These are phyloP conservation scores for Lucinisca nassula DNA, from an alignment of 2,888 invertebrate species.

Conservation along the genomic window DNA sequence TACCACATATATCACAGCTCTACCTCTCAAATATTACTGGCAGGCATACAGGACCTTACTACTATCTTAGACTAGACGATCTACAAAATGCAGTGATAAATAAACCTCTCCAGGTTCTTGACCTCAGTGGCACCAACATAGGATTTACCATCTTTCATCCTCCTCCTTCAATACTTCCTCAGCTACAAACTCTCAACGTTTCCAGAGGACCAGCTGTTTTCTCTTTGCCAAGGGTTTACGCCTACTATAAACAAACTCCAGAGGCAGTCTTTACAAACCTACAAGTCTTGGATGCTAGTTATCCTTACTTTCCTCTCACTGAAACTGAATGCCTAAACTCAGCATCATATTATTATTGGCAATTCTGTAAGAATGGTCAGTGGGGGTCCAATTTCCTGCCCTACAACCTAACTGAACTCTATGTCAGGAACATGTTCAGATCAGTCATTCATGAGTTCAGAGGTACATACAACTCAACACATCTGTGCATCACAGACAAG, in stretches of 20 bases:
- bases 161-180: not conserved
- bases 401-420: not conserved
- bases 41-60: too few species aligned
- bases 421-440: not conserved
- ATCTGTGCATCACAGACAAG: not conserved
- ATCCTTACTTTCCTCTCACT: not conserved
- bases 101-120: not conserved
- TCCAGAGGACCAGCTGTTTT: not conserved
- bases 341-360: not conserved
- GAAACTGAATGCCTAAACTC: not conserved
- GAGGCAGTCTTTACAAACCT: not conserved
- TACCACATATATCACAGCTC: not conserved
- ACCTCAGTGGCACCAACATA: not conserved
- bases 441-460: not conserved
- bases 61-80: not conserved
- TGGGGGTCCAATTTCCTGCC: not conserved
- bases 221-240: not conserved
- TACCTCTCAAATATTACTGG: not conserved
- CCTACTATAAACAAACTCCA: not conserved
- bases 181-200: not conserved
- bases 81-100: not conserved
- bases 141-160: not conserved
- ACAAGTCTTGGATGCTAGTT: not conserved
- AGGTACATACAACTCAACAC: not conserved
- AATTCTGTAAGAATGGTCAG: not conserved